Evolutionary conservation across 2,113 vertebrate species (phyloP), one percentile per base, ranked within the genome.

Genomic region (Scomber scombrus): DNA sequence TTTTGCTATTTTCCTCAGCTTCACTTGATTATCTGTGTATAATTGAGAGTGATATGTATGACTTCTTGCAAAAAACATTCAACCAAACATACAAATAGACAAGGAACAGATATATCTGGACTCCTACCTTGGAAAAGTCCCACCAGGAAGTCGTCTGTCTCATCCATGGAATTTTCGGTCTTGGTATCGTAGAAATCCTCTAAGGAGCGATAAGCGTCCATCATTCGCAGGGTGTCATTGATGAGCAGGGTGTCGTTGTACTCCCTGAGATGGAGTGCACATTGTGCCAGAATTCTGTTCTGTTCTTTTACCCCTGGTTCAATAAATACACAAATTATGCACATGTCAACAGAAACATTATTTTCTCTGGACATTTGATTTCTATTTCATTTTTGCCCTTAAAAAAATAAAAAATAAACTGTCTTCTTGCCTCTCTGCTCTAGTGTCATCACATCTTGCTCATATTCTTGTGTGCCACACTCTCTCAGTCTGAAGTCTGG

Each of bases 241-340:
- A 97, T 92, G 67, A 99, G 93, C 89, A 99, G 81, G 0, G 97
- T 95, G 0, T 99, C 96, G 0, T 98, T 99, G 91, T 98, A 99
- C 70, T 94, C 85, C 54, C 96, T 89, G 46, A 99, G 95, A 90
- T 99, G 97, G 11, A 96, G 61, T 0, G 96, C 96, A 0, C 96
- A 97, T 55, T 94, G 93, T 1, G 96, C 89, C 0, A 56, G 79
- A 79, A 83, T n/a, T 19, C 92, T 94, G 43, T 94, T 90, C 1
- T 80, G 74, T 0, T 11, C 34, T 64, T 54, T 65, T 0, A 95
- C 93, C 1, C 96, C 98, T 99, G 90, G 57, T 67, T 1, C 78
- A 69, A 75, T 4, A 61, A 26, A 43, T 1, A 60, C 15, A 67
- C 69, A 78, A 50, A 58, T 18, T 4, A 57, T 5, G 10, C 14